Conservation (phyloP, 2,113 vertebrate species). For the Pheucticus melanocephalus region DNA sequence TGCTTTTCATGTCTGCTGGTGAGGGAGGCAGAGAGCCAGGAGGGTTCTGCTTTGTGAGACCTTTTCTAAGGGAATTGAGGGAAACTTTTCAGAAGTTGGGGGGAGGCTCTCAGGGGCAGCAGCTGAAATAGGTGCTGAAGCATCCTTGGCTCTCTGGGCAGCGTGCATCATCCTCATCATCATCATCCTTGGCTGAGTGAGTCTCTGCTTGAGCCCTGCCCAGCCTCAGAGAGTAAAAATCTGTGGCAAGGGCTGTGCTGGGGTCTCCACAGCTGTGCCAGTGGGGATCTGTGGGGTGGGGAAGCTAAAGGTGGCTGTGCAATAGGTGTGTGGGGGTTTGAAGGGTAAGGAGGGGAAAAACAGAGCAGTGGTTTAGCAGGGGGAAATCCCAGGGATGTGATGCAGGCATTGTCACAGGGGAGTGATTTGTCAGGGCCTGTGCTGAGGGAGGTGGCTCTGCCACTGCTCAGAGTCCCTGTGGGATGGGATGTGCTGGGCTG, state of each 20-base stretch:
- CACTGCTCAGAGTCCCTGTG: accelerated
- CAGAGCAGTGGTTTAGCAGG: background rate
- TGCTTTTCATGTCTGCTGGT: conserved; percentile 40
- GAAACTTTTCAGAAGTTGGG: background rate
- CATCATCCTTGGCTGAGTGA: background rate
- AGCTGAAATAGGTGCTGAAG: conserved; percentile 7
- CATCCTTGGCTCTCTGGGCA: background rate
- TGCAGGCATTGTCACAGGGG: background rate
- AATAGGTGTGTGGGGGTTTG: background rate
- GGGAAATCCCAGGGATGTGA: background rate
- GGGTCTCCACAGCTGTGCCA: background rate
- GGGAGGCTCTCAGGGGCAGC: background rate
- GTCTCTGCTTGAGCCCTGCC: background rate
- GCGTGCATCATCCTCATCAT: accelerated
- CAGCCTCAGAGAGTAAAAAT: background rate
- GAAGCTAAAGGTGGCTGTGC: accelerated
- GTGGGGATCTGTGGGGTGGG: background rate
- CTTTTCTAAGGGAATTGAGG: background rate
- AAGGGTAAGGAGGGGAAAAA: background rate
- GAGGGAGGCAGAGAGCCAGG: conserved; percentile 20
- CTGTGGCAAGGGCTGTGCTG: background rate
- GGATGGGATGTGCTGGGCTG: background rate
- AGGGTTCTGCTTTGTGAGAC: background rate
- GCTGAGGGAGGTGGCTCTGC: background rate
- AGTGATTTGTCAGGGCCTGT: background rate